phyloP scores from a whole-genome alignment of 2,113 vertebrate genomes.

The Ctenodactylus gundi region DNA sequence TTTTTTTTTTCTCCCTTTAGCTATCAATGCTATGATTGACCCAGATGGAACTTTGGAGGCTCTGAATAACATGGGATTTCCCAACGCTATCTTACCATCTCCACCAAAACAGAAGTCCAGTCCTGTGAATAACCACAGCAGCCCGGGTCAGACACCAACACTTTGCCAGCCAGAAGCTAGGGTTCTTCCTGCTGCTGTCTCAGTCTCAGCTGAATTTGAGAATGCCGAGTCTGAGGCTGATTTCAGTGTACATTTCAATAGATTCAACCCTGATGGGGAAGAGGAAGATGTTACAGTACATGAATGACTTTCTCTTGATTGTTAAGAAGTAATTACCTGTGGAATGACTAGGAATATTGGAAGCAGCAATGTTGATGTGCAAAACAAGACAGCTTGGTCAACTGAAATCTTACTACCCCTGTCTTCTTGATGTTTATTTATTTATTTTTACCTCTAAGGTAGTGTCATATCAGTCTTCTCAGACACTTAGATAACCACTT shows the following conservation, averaged over 20 bases:
- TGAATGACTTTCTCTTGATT: constrained; percentile 86
- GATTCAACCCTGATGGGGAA: constrained; percentile 92
- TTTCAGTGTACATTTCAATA: constrained; percentile 89
- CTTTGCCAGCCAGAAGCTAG: constrained; percentile 81
- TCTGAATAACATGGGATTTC: constrained; percentile 90
- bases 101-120: constrained; percentile 86
- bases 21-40: constrained; percentile 98
- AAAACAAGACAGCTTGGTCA: constrained; percentile 77
- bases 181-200: constrained; percentile 71
- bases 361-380: constrained; percentile 74
- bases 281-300: constrained; percentile 88
- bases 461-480: constrained; percentile 74
- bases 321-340: constrained; percentile 65
- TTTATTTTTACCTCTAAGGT: constrained; percentile 68
- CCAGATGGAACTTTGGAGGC: constrained; percentile 97
- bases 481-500: constrained; percentile 72
- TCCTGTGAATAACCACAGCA: constrained; percentile 79
- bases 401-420: constrained; percentile 78
- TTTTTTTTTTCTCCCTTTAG: constrained; percentile 78
- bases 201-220: constrained; percentile 79
- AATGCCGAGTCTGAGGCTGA: constrained; percentile 83
- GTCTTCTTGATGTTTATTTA: constrained; percentile 79
- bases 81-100: constrained; percentile 84
- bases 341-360: constrained; percentile 79
- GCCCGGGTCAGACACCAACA: constrained; percentile 73